Evolutionary conservation across 2,113 vertebrate species (phyloP).

Genomic region (Sander lucioperca): DNA sequence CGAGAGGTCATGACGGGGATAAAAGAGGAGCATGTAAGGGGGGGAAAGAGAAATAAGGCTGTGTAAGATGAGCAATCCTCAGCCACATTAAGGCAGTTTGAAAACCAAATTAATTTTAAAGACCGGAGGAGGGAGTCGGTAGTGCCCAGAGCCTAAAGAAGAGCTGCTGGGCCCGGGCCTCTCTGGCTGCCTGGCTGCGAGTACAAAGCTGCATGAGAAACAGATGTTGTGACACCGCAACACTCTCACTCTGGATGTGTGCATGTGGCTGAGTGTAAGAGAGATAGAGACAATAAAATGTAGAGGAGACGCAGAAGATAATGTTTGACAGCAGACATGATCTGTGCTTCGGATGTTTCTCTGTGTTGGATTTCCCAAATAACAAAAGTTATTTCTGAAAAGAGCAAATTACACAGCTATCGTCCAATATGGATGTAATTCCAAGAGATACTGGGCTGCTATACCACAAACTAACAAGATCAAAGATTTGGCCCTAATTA

Average conservation of each 20-base stretch:
- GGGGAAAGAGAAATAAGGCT: neutral
- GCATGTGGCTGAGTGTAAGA: neutral
- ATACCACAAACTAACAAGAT: constrained; percentile 1
- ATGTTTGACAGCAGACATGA: constrained; percentile 26
- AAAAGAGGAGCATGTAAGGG: constrained; percentile 28
- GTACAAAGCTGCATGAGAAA: constrained; percentile 66
- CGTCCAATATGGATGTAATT: neutral
- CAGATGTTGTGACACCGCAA: constrained; percentile 62
- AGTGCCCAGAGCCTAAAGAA: constrained; percentile 35
- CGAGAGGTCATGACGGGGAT: constrained; percentile 23
- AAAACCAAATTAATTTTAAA: constrained; percentile 62
- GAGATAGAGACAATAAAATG: constrained; percentile 32
- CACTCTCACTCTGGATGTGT: neutral
- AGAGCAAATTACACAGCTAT: constrained; percentile 3
- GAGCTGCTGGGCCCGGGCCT: constrained; percentile 34
- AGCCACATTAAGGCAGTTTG: constrained; percentile 57
- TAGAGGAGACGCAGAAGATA: constrained; percentile 1
- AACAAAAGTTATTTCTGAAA: neutral
- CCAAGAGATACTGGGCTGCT: neutral
- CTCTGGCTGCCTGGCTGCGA: constrained; percentile 34
- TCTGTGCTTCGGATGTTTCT: neutral
- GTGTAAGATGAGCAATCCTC: constrained; percentile 63
- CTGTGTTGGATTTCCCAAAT: neutral
- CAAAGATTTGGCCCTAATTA: neutral
- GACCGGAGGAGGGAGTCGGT: constrained; percentile 47